phyloP scores from a whole-genome alignment of 2,797 vertebrate genomes.

The Mus spretus region DNA sequence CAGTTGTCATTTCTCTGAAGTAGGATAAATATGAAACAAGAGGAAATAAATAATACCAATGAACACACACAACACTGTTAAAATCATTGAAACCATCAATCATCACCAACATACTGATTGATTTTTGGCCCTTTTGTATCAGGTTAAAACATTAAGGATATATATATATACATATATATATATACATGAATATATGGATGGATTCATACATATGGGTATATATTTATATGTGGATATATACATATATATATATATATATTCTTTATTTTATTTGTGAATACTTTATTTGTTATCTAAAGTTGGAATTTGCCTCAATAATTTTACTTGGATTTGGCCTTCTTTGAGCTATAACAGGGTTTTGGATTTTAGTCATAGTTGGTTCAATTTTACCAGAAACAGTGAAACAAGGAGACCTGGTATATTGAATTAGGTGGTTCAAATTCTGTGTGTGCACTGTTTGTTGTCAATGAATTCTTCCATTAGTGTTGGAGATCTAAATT shows the following conservation, averaged over 20 bases:
- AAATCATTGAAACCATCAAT: background rate
- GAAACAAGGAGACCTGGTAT: background rate
- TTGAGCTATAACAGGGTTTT: background rate
- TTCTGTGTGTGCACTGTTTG: background rate
- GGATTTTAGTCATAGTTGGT: conserved; percentile 9
- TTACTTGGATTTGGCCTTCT: background rate
- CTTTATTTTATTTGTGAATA: background rate
- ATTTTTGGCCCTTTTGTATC: background rate
- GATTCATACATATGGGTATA: background rate
- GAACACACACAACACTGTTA: background rate
- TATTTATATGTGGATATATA: no score
- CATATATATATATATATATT: no score
- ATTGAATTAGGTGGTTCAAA: background rate
- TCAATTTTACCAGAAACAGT: background rate
- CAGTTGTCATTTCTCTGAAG: conserved; percentile 32
- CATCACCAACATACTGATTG: background rate
- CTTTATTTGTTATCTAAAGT: background rate
- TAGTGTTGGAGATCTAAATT: background rate
- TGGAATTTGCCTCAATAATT: conserved; percentile 12
- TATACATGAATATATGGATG: no score
- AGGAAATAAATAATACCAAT: background rate
- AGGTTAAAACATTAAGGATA: background rate
- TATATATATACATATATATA: background rate
- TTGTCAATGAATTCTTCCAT: background rate
- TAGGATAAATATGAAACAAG: background rate